Evolutionary conservation across 2,113 vertebrate genomes (phyloP).

Genomic region (Tonatia bakeri): DNA sequence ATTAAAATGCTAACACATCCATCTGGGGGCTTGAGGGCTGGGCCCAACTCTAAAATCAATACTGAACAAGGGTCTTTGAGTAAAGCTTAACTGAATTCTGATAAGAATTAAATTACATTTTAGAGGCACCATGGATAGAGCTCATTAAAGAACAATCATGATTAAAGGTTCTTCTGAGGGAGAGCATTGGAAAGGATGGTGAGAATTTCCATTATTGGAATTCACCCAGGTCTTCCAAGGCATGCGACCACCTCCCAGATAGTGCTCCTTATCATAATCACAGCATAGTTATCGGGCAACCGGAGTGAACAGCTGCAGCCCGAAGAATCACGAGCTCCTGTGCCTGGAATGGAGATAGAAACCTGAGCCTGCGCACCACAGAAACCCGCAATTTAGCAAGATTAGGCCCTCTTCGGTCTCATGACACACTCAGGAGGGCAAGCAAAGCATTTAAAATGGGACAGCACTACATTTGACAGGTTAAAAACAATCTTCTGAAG

Average conservation of each 20-base stretch:
- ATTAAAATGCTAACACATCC: background rate
- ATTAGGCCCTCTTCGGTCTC: background rate
- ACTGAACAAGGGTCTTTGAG: background rate
- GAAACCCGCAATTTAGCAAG: background rate
- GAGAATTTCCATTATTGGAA: background rate
- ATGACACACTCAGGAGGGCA: background rate
- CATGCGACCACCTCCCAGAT: background rate
- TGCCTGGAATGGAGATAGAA: background rate
- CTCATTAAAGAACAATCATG: constrained; percentile 26
- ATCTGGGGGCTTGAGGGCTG: background rate
- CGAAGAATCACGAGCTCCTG: background rate
- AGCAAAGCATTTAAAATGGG: background rate
- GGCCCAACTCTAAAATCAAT: constrained; percentile 22
- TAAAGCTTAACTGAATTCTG: constrained; percentile 37
- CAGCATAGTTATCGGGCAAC: background rate
- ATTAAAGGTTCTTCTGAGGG: background rate
- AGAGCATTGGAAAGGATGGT: background rate
- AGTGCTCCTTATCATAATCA: background rate
- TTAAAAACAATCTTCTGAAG: background rate
- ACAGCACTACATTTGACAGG: background rate
- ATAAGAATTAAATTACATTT: constrained; percentile 46
- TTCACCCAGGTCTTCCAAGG: background rate
- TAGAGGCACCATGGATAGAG: background rate
- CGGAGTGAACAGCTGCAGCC: background rate
- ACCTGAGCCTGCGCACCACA: background rate